Evolutionary conservation across 2,888 invertebrate genomes (phyloP).

Genomic region (Phanerotoma sp.): DNA sequence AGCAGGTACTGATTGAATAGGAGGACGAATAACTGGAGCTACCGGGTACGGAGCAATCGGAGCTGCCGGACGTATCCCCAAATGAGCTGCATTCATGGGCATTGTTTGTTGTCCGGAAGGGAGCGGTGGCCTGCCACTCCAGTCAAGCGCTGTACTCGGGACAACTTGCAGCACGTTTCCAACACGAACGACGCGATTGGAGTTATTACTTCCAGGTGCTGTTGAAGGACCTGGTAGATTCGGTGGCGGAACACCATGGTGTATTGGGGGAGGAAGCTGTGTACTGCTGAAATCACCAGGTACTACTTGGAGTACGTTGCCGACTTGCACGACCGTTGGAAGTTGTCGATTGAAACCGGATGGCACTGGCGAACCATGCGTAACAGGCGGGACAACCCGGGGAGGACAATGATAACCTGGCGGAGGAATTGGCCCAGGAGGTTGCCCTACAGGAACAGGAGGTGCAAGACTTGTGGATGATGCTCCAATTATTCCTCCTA

Average conservation of each 20-base stretch:
- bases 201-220: conserved; percentile 24
- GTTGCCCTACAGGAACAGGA: no score
- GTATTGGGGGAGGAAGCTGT: not conserved
- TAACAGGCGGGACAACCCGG: no score
- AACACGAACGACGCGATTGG: conserved; percentile 51
- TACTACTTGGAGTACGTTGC: conserved; percentile 63
- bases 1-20: no score
- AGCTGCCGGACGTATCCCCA: no score
- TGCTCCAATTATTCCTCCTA: no score
- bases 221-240: conserved; percentile 21
- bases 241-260: conserved; percentile 22
- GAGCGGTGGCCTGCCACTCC: conserved; percentile 37
- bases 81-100: no score
- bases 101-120: no score
- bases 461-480: not conserved
- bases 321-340: conserved; percentile 57
- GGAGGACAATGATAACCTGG: no score
- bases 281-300: conserved; percentile 48
- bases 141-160: conserved; percentile 50
- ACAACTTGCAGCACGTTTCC: conserved; percentile 55
- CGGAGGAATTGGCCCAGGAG: no score
- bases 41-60: no score
- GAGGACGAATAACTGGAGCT: no score
- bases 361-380: no score
- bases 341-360: not conserved